Base-by-base conservation (phyloP, 2,113 vertebrate species). In the Nerophis ophidion region DNA sequence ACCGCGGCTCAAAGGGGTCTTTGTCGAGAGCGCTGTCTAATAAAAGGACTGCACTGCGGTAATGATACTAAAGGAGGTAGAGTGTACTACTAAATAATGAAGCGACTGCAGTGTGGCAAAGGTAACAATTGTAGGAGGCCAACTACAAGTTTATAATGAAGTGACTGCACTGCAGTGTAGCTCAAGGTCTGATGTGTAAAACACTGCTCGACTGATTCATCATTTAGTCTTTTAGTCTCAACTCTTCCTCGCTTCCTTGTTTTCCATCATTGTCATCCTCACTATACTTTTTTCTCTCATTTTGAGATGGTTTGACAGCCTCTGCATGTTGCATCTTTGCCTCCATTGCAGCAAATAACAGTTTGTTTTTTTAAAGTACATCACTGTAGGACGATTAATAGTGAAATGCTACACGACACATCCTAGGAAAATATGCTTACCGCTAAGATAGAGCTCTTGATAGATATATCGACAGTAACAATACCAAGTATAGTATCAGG, bases 61-160 rank as follows among this genome's bases (percentile, higher is more conserved):
- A 81, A 81, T 82, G 62, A 77, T 64, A 67, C 54, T 68, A 70
- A 79, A 70, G 67, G 52, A 75, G 50, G 44, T 63, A 26, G 19
- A 60, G 60, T 65, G 66, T 62, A 71, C 77, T 60, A 53, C 74
- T 79, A 70, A 79, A 83, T 83, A 81, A 77, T 77, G 64, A 81
- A 66, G 57, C 38, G 48, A 70, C 78, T 81, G 72, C 68, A 60
- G 55, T 57, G 61, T 60, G 64, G 51, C 61, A 59, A 72, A 63
- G 57, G 67, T 64, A 73, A 78, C 72, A 70, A 48, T 26, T 61
- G 49, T 38, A 65, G 26, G 57, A 56, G 13, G 46, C 6, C 40
- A 45, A 12, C 54, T 48, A 45, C 55, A 9, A 6, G 47, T 34
- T 48, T 63, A 40, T 48, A 52, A 63, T 54, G 34, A 63, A 60